These are phyloP conservation scores for Tromatobia lineatoria DNA, from an alignment of 2,888 invertebrate species.

Conservation along the genomic window DNA sequence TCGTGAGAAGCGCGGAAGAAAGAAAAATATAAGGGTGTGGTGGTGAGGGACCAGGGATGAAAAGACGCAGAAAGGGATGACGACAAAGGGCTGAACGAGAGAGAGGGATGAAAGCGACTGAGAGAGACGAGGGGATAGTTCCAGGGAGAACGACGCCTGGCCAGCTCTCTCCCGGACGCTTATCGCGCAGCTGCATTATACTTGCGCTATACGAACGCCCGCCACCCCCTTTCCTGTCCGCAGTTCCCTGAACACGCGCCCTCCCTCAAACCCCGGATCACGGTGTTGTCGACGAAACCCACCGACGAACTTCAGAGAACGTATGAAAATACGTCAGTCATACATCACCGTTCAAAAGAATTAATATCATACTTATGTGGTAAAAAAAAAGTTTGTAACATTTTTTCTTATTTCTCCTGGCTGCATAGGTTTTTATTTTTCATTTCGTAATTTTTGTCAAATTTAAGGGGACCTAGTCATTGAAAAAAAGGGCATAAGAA, in stretches of 20 bases:
- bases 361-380: neutral
- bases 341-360: neutral
- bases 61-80: slow-evolving; percentile 60
- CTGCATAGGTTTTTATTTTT: too few relatives aligned
- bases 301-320: slow-evolving; percentile 17
- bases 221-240: slow-evolving; percentile 57
- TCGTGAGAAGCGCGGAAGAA: slow-evolving; percentile 5
- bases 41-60: slow-evolving; percentile 51
- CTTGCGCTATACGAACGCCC: slow-evolving; percentile 61
- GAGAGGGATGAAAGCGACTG: slow-evolving; percentile 54
- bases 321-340: neutral
- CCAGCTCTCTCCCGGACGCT: slow-evolving; percentile 67
- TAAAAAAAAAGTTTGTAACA: neutral
- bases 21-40: slow-evolving; percentile 47
- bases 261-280: slow-evolving; percentile 24
- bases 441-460: too few relatives aligned
- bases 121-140: slow-evolving; percentile 58
- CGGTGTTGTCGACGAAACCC: slow-evolving; percentile 48
- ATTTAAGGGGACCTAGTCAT: too few relatives aligned
- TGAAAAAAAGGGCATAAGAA: too few relatives aligned
- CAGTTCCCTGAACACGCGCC: slow-evolving; percentile 58
- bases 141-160: slow-evolving; percentile 65
- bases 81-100: slow-evolving; percentile 47
- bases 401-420: neutral
- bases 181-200: slow-evolving; percentile 67